Evolutionary conservation across 2,797 vertebrate genomes (phyloP).

Genomic region (Cichlasoma orientale): DNA sequence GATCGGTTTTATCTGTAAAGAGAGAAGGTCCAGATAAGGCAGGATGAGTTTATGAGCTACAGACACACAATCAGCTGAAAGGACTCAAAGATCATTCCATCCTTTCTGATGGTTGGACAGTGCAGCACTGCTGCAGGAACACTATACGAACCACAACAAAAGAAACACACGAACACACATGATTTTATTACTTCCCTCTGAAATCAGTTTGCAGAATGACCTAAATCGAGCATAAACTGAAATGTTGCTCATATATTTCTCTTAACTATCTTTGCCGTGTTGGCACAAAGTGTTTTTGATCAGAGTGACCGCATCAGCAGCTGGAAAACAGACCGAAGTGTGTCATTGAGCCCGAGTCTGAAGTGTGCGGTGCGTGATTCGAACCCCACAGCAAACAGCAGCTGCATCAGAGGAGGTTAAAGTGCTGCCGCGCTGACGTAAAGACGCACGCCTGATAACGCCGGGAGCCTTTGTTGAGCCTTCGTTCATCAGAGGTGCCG

Average conservation of each 20-base stretch:
- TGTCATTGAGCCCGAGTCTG: not conserved
- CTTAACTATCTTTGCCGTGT: not conserved
- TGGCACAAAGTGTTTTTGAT: not conserved
- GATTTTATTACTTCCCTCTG: not conserved
- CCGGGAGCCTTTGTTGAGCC: not conserved
- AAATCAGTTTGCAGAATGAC: not conserved
- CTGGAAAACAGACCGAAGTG: not conserved
- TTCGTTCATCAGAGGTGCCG: not conserved
- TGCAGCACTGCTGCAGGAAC: not conserved
- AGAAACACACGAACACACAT: not conserved
- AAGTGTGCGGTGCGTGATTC: not conserved
- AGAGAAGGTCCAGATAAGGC: slow-evolving; percentile 16
- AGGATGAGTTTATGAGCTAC: not conserved
- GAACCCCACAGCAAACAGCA: slow-evolving; percentile 23
- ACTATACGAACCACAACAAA: not conserved
- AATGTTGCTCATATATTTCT: not conserved
- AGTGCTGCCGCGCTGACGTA: slow-evolving; percentile 31
- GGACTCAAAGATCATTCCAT: not conserved
- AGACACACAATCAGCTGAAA: not conserved
- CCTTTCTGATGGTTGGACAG: not conserved
- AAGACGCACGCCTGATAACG: slow-evolving; percentile 3
- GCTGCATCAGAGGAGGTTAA: slow-evolving; percentile 25
- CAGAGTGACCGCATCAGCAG: not conserved
- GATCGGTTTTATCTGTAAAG: not conserved
- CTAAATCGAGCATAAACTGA: no score